Percentiles rank a stretch among this genome's conserved stretches.
These are phyloP conservation scores for Phortica magna DNA, from an alignment of 2,888 invertebrate genomes.

Conservation along the genomic window DNA sequence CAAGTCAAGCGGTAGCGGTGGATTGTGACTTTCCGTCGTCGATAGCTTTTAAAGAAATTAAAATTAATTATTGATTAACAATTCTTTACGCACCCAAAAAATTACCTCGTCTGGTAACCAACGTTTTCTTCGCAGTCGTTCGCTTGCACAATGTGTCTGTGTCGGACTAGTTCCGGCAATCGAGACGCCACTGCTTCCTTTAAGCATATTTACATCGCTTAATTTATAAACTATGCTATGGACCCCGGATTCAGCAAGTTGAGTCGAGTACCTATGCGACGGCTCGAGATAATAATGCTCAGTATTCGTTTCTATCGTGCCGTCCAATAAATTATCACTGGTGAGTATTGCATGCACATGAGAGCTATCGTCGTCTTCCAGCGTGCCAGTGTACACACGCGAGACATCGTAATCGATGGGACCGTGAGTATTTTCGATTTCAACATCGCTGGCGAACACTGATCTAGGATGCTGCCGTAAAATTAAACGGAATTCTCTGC, in stretches of 20 bases:
- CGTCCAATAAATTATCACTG: slow-evolving; percentile 92
- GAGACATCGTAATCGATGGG: slow-evolving; percentile 85
- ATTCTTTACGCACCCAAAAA: background rate
- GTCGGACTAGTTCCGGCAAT: slow-evolving; percentile 21
- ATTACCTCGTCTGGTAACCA: slow-evolving; percentile 85
- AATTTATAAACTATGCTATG: slow-evolving; percentile 92
- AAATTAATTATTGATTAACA: slow-evolving; percentile 3
- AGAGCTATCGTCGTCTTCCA: slow-evolving; percentile 91
- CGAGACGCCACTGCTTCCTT: slow-evolving; percentile 39
- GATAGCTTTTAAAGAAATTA: slow-evolving; percentile 49
- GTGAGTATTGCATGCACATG: slow-evolving; percentile 92
- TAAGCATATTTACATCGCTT: slow-evolving; percentile 83
- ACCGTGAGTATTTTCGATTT: slow-evolving; percentile 86
- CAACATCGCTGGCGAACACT: slow-evolving; percentile 87
- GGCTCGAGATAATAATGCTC: slow-evolving; percentile 91
- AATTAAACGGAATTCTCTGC: slow-evolving; percentile 87
- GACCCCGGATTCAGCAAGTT: slow-evolving; percentile 79
- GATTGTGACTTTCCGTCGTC: slow-evolving; percentile 78
- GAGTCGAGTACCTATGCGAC: slow-evolving; percentile 78
- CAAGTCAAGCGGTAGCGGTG: slow-evolving; percentile 83
- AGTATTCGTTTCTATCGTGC: slow-evolving; percentile 87
- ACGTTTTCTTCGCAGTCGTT: slow-evolving; percentile 79
- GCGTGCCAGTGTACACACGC: slow-evolving; percentile 86
- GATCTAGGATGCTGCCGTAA: slow-evolving; percentile 85
- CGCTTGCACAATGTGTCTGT: slow-evolving; percentile 77